These are phyloP conservation scores for Chloebia gouldiae DNA, from an alignment of 2,113 vertebrate species.

Conservation along the genomic window DNA sequence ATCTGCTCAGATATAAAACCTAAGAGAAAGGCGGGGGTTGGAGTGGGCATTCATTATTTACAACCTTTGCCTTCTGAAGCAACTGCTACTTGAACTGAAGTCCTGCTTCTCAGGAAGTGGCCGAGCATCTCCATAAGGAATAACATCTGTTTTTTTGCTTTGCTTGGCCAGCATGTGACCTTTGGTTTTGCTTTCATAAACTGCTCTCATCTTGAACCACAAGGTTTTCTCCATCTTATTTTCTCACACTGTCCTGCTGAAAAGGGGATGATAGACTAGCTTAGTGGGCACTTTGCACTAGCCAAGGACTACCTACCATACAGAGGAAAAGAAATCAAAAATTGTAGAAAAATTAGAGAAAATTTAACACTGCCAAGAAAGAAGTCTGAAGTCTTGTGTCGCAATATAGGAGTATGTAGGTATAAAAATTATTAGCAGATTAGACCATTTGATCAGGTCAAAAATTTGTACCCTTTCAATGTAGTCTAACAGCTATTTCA, in stretches of 20 bases:
- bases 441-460: background rate
- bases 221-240: background rate
- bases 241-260: background rate
- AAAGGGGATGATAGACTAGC: background rate
- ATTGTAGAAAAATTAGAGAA: background rate
- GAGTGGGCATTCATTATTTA: background rate
- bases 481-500: background rate
- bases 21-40: rapidly evolving
- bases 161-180: background rate
- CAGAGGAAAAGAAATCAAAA: background rate
- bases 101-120: background rate
- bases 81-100: background rate
- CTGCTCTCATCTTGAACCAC: background rate
- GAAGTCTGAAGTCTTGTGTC: background rate
- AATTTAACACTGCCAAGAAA: rapidly evolving
- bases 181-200: background rate
- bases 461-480: background rate
- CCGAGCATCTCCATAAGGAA: rapidly evolving
- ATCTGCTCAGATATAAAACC: background rate
- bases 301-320: background rate
- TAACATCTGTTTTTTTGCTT: rapidly evolving
- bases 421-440: background rate
- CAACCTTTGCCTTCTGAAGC: background rate
- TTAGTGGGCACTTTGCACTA: background rate
- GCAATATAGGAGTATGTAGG: background rate